Conservation (phyloP, 2,888 invertebrate species). For the Coenonympha arcania region DNA sequence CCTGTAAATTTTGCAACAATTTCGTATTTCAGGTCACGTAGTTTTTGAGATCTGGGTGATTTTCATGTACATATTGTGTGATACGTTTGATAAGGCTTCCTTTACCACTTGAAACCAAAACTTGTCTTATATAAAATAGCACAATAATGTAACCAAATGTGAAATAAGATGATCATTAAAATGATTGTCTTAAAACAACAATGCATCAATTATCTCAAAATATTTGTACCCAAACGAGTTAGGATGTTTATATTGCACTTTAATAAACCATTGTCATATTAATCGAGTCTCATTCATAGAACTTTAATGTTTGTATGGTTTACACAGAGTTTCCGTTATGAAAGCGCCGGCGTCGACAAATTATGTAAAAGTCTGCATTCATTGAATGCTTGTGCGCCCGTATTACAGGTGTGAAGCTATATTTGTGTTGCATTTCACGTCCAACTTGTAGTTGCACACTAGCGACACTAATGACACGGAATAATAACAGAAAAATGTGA, state of each 20-base stretch:
- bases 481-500: not conserved
- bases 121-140: too few relatives aligned
- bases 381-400: too few relatives aligned
- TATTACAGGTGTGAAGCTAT: constrained; percentile 6
- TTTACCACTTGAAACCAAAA: too few relatives aligned
- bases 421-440: not conserved
- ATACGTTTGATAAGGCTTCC: too few relatives aligned
- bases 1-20: constrained; percentile 12
- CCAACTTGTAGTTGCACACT: not conserved
- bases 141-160: too few relatives aligned
- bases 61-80: constrained; percentile 3
- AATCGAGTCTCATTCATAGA: not conserved
- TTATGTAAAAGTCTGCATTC: constrained; percentile 3
- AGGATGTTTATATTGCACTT: too few relatives aligned
- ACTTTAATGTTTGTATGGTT: not conserved
- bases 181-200: too few relatives aligned
- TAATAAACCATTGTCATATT: too few relatives aligned
- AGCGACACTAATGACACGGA: not conserved
- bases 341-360: not conserved
- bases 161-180: too few relatives aligned
- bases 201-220: too few relatives aligned
- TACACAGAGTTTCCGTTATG: not conserved
- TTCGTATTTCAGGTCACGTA: constrained; percentile 13
- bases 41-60: constrained; percentile 10
- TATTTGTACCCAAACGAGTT: too few relatives aligned